Evolutionary conservation across 2,888 invertebrate genomes (phyloP), one percentile per base, ranked within the genome.

Genomic region (Steromphala cineraria): DNA sequence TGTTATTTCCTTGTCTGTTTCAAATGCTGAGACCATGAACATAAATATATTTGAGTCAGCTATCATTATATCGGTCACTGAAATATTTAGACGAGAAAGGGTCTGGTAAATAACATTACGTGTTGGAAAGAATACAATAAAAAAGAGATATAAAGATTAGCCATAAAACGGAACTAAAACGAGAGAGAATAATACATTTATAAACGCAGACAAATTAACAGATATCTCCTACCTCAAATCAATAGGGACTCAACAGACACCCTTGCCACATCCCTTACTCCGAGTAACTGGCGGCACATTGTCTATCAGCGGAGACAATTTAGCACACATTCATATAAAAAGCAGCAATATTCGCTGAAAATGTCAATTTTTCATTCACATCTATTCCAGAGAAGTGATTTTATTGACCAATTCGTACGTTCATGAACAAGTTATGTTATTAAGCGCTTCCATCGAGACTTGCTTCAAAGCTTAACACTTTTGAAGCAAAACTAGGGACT

Each of bases 341-440:
- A 40, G 36, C 71, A 19, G 71, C 40, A 71, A 71, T 71, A 71
- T 31, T 31, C 71, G 40, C 13, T n/a, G 36, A 40, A 71, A 71
- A 71, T 71, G 71, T 71, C 71, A 71, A 71, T 71, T 71, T 40
- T 36, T 71, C 71, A 71, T 71, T 71, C 71, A 71, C 40, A 36
- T 36, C 13, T 71, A 71, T 71, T 71, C 71, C 71, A n/a, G 71
- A 71, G 19, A 36, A 71, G 40, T 71, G 71, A 71, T 71, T 71
- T 71, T 71, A 71, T 71, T 71, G 71, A 71, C 36, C 36, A 40
- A 71, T 36, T 36, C 36, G 36, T 19, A 36, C 71, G 36, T 71
- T 71, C 24, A 71, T 15, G 71, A 71, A 71, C 28, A 71, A 10
- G 36, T 71, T 71, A 31, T 36, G 40, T 36, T 40, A 71, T 71